Evolutionary conservation across 2,888 invertebrate species (phyloP), one percentile per base, ranked within the genome.

Genomic region (Sinopyrophorus schimmeli): DNA sequence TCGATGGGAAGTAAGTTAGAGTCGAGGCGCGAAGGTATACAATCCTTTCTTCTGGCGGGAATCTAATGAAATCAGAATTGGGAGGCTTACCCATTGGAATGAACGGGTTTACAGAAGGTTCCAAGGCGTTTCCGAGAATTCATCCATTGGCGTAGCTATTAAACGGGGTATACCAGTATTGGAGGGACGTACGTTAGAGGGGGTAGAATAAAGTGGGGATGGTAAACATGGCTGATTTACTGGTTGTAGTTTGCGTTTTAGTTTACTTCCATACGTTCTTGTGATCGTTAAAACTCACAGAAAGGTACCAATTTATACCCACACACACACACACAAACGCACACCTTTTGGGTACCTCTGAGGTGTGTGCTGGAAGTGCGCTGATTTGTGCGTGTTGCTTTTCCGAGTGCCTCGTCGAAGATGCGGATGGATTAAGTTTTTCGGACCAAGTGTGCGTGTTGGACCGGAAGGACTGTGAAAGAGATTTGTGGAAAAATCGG

Each of bases 171-270:
- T 24, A 31, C 30, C 46, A 27, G 49, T 55, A 70, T 73, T 73
- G 71, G 73, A 47, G 46, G 47, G 12, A 26, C 23, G 32, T 12
- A 26, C 31, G 11, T 21, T 58, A 53, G 61, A 61, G 66, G 67
- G 64, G 58, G 48, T 42, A 53, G 34, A 12, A 20, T 14, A 39
- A 50, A 54, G 63, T 63, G 60, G 70, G 70, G 67, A 59, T 54
- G 54, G 58, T 65, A 68, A 74, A 74, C 70, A 74, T 74, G 74
- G 74, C 74, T 74, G 73, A 72, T 72, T 71, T 70, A 72, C 69
- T 64, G 65, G 66, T 66, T n/a, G n/a, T 40, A 59, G 60, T 65
- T 59, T 54, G 65, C 64, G 66, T 71, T n/a, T n/a, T 70, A 70
- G 72, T 72, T 70, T 64, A 61, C 58, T 63, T 65, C 61, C 55